Evolutionary conservation across 2,888 invertebrate genomes (phyloP), one percentile per base, ranked within the genome.

Genomic region (Geophilus truncorum): DNA sequence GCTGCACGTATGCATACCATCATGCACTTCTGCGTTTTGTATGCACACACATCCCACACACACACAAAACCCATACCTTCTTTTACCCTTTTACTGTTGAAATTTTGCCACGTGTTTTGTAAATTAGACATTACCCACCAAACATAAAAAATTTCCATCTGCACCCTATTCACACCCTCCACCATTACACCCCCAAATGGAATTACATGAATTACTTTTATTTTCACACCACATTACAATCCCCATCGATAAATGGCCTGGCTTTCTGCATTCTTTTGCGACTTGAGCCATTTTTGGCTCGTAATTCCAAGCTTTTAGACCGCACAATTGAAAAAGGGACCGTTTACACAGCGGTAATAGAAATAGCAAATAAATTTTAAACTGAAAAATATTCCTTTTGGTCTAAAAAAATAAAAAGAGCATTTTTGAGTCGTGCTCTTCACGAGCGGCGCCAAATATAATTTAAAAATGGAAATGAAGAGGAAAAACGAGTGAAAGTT

Each of bases 91-190:
- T 70, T 70, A 70, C 70, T 28, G 70, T 70, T 70, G 70, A 70
- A 70, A 70, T 70, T 70, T 70, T 28, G 28, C 70, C 70, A 70
- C 70, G 70, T 70, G 70, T 70, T 70, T 70, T 70, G 70, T 70
- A 70, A 70, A 70, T 70, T 70, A 70, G 70, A 28, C 25, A 70
- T 70, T 70, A 70, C 25, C 70, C 18, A 28, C 70, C 70, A 70
- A 70, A 70, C 70, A 70, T 70, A 70, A 70, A 70, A 51, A 70
- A 70, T 25, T 28, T 70, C 70, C 70, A 70, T 70, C 70, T 28
- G 70, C 70, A 70, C 70, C 70, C 28, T 70, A 70, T 70, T 70
- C 70, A 70, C 10, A 25, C 28, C 70, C 25, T 28, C 25, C 25
- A 70, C 25, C 28, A 25, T 70, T 28, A 70, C 70, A 51, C 18